These are phyloP conservation scores for Xanthostigma xanthostigma DNA, from an alignment of 2,888 invertebrate genomes.

Conservation along the genomic window DNA sequence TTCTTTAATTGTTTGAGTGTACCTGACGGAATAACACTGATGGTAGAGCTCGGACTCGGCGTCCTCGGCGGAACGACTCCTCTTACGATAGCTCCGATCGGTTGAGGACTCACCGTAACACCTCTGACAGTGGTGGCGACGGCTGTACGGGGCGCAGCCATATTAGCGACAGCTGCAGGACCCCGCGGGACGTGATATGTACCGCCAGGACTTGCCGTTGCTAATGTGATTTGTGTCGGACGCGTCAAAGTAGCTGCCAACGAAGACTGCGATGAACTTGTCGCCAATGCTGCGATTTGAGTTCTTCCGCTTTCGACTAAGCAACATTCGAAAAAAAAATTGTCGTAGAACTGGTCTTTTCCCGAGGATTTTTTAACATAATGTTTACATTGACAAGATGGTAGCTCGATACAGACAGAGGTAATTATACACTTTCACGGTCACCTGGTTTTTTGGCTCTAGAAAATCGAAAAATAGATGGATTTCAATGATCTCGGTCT, in stretches of 20 bases:
- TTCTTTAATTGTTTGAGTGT: neutral
- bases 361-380: too few species aligned
- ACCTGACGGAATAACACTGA: constrained; percentile 8
- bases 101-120: constrained; percentile 18
- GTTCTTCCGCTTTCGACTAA: neutral
- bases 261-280: constrained; percentile 17
- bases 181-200: constrained; percentile 35
- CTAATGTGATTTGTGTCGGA: constrained; percentile 26
- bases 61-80: constrained; percentile 23
- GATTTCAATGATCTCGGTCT: too few species aligned
- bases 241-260: constrained; percentile 20
- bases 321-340: too few species aligned
- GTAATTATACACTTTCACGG: too few species aligned
- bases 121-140: constrained; percentile 32
- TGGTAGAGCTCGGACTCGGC: constrained; percentile 27
- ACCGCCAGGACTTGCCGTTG: constrained; percentile 23
- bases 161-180: constrained; percentile 58
- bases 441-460: too few species aligned
- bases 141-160: constrained; percentile 50
- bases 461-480: too few species aligned
- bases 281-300: constrained; percentile 6
- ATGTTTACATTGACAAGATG: too few species aligned
- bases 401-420: neutral
- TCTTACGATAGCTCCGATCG: constrained; percentile 19
- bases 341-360: too few species aligned